Percentiles rank a stretch among this genome's conserved stretches.
phyloP scores from a whole-genome alignment of 2,113 vertebrate species.

The Cheirogaleus medius region DNA sequence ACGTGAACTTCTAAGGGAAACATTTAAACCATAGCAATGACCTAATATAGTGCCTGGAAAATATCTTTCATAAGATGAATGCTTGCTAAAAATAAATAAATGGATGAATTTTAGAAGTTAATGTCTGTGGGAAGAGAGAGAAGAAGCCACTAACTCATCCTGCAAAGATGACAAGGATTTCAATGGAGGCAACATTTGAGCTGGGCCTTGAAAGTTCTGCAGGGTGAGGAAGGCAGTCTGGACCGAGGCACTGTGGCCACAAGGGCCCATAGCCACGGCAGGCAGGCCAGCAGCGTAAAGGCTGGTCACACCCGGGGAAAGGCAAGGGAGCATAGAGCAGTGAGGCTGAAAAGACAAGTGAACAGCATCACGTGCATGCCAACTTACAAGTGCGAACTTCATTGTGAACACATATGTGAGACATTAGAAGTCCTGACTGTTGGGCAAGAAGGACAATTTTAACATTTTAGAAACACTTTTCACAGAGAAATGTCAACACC shows the following conservation, averaged over 20 bases:
- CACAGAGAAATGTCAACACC: neutral
- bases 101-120: neutral
- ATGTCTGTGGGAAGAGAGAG: neutral
- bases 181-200: neutral
- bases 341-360: neutral
- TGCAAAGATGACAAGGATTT: neutral
- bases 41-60: neutral
- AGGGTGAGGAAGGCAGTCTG: neutral
- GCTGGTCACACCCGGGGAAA: accelerated
- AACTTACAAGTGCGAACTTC: neutral
- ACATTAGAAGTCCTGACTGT: neutral
- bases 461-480: neutral
- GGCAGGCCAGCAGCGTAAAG: neutral
- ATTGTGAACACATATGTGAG: neutral
- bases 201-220: neutral
- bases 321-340: accelerated
- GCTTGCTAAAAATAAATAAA: neutral
- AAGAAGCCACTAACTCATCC: neutral
- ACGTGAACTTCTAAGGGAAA: neutral
- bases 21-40: neutral
- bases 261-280: accelerated
- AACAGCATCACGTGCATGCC: neutral
- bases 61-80: neutral
- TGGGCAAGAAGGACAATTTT: neutral
- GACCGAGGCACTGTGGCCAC: accelerated